phyloP scores from a whole-genome alignment of 2,888 invertebrate species.

The Petrolisthes cinctipes region DNA sequence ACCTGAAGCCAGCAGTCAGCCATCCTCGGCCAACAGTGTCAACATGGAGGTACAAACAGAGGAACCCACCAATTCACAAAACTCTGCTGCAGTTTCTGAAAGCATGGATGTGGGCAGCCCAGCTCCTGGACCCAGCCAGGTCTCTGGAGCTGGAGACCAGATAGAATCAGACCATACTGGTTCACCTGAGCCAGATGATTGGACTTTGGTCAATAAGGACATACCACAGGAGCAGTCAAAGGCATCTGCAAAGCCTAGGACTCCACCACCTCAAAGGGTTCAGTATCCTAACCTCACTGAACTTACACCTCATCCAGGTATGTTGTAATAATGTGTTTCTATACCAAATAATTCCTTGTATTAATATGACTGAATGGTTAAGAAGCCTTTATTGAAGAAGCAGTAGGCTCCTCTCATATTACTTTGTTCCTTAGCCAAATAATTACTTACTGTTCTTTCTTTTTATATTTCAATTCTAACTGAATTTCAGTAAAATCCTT shows the following conservation, averaged over 20 bases:
- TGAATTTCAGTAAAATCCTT: no score
- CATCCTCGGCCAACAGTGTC: constrained; percentile 5
- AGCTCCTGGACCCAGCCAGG: not conserved
- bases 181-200: constrained; percentile 49
- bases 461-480: not conserved
- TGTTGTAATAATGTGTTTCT: not conserved
- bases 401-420: no score
- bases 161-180: constrained; percentile 20
- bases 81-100: not conserved
- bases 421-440: no score
- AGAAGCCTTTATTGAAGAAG: no score
- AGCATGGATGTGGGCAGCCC: constrained; percentile 50
- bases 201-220: constrained; percentile 46
- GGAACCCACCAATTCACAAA: not conserved
- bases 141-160: not conserved
- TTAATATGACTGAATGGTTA: not conserved
- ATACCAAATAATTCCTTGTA: not conserved
- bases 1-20: not conserved
- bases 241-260: not conserved
- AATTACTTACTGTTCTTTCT: not conserved
- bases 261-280: constrained; percentile 15
- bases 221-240: not conserved
- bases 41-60: constrained; percentile 56
- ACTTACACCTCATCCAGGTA: constrained; percentile 36
- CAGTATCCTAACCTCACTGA: constrained; percentile 23